These are phyloP conservation scores for Anoplophora glabripennis DNA, from an alignment of 1,140 invertebrate species.

Conservation along the genomic window DNA sequence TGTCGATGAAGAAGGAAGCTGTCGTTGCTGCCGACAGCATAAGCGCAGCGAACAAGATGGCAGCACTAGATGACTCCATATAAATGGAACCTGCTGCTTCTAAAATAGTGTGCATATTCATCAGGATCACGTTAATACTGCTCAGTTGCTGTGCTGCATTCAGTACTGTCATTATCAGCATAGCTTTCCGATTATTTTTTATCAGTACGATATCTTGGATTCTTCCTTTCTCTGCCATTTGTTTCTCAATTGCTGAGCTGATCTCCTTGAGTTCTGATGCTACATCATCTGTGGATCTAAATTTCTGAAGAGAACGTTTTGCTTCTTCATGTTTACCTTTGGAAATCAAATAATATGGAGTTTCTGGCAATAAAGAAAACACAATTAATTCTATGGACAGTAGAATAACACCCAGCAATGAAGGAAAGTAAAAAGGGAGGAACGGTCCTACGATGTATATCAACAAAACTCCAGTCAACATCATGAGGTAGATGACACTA, in stretches of 20 bases:
- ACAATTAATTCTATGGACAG: constrained; percentile 19
- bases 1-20: constrained; percentile 45
- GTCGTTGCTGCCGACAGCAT: constrained; percentile 40
- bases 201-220: constrained; percentile 30
- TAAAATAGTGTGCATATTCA: constrained; percentile 54
- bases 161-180: constrained; percentile 47
- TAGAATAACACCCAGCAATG: constrained; percentile 15
- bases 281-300: constrained; percentile 51
- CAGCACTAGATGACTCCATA: constrained; percentile 35
- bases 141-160: constrained; percentile 56
- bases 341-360: constrained; percentile 28
- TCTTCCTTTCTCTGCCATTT: constrained; percentile 23
- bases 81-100: constrained; percentile 41
- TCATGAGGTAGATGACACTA: constrained; percentile 41
- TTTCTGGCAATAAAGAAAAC: constrained; percentile 31
- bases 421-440: constrained; percentile 25
- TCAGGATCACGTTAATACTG: constrained; percentile 55
- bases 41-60: constrained; percentile 48
- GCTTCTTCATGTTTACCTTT: constrained; percentile 50
- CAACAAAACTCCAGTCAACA: constrained; percentile 35
- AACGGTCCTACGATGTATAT: constrained; percentile 40
- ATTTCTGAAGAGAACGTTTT: constrained; percentile 49
- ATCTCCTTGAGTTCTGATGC: constrained; percentile 51
- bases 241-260: constrained; percentile 24
- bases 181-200: constrained; percentile 32